These are phyloP conservation scores for Caradrina clavipalpis DNA, from an alignment of 2,888 invertebrate genomes.

Conservation along the genomic window DNA sequence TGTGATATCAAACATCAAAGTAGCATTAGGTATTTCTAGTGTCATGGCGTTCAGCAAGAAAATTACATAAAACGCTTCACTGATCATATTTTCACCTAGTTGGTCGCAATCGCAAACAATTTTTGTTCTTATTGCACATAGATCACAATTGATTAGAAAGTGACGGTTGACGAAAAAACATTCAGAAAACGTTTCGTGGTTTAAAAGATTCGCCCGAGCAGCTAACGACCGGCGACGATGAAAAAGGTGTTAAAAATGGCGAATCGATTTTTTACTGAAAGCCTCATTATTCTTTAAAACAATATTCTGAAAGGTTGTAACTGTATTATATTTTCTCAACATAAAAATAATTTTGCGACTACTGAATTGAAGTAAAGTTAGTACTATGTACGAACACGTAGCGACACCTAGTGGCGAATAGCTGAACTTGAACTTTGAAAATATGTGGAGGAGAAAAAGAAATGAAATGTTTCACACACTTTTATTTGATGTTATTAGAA, in stretches of 20 bases:
- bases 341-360: not conserved
- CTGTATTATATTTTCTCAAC: not conserved
- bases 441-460: not conserved
- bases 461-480: not conserved
- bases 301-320: slow-evolving; percentile 6
- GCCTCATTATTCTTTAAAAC: slow-evolving; percentile 16
- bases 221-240: slow-evolving; percentile 34
- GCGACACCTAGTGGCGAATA: slow-evolving; percentile 62
- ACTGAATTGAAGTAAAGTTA: not conserved
- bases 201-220: slow-evolving; percentile 32
- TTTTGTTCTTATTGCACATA: slow-evolving; percentile 57
- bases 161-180: slow-evolving; percentile 53
- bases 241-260: slow-evolving; percentile 30
- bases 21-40: slow-evolving; percentile 3
- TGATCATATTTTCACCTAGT: slow-evolving; percentile 59
- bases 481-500: not conserved
- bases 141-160: slow-evolving; percentile 69
- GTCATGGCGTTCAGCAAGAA: slow-evolving; percentile 35
- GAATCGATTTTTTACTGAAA: slow-evolving; percentile 14
- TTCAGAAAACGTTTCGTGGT: slow-evolving; percentile 49
- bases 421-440: slow-evolving; percentile 34
- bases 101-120: slow-evolving; percentile 33
- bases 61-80: slow-evolving; percentile 53
- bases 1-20: slow-evolving; percentile 2
- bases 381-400: slow-evolving; percentile 9